phyloP scores from a whole-genome alignment of 2,113 vertebrate species.

The Oryzias woworae region DNA sequence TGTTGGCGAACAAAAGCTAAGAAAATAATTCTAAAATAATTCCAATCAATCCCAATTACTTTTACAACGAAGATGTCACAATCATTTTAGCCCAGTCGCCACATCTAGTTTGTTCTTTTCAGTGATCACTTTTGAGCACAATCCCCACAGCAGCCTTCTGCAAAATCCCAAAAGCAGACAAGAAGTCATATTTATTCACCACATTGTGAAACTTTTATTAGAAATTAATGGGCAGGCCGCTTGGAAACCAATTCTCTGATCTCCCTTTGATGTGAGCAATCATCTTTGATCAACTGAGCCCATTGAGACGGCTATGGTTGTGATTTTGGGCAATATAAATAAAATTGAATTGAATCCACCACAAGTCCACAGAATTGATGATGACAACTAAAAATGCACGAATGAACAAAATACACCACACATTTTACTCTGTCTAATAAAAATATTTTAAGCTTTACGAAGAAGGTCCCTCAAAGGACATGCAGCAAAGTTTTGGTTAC shows the following conservation, averaged over 20 bases:
- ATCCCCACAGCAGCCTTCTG: background rate
- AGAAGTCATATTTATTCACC: background rate
- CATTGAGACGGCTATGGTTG: no score
- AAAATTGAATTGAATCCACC: background rate
- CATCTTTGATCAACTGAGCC: background rate
- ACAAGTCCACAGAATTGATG: background rate
- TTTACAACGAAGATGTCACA: background rate
- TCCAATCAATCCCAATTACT: background rate
- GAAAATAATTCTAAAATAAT: no score
- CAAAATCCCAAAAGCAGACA: no score
- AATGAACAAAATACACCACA: background rate
- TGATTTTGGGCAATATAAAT: no score
- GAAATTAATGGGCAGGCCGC: background rate
- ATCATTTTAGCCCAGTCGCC: background rate
- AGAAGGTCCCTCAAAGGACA: background rate
- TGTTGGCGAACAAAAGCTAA: no score
- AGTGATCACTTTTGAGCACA: background rate
- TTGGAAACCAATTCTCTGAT: background rate
- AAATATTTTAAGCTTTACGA: background rate
- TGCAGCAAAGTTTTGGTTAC: background rate
- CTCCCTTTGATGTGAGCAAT: background rate
- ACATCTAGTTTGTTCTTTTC: background rate
- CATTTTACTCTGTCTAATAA: background rate
- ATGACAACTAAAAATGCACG: background rate
- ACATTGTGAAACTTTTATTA: background rate